phyloP scores from a whole-genome alignment of 2,888 invertebrate species.

The Sepiola atlantica region DNA sequence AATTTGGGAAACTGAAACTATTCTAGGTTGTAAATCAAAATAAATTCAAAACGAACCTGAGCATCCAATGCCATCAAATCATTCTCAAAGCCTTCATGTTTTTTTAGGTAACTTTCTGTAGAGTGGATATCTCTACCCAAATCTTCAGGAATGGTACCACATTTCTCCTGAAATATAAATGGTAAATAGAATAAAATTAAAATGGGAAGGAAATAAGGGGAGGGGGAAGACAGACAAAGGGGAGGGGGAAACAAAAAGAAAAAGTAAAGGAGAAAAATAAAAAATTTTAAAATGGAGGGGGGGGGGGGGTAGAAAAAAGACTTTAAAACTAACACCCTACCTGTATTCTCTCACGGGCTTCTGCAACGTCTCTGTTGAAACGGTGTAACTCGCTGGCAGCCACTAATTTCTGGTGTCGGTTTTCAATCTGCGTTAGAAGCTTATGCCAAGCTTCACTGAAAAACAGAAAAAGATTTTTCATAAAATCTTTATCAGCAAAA shows the following conservation, averaged over 20 bases:
- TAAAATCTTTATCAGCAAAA: not conserved
- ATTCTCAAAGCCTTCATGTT: constrained; percentile 94
- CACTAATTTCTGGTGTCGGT: constrained; percentile 88
- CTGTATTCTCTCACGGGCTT: constrained; percentile 90
- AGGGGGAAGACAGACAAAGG: not conserved
- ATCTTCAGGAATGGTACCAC: constrained; percentile 86
- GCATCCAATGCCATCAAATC: constrained; percentile 94
- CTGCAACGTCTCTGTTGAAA: constrained; percentile 96
- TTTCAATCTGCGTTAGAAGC: constrained; percentile 88
- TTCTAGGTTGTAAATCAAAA: not conserved
- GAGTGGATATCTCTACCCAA: constrained; percentile 89
- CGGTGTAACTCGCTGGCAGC: constrained; percentile 98
- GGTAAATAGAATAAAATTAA: not conserved
- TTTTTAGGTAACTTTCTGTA: constrained; percentile 86
- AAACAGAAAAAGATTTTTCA: not conserved
- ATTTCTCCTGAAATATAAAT: constrained; percentile 80
- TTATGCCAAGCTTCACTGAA: constrained; percentile 85
- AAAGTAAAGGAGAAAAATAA: too few relatives aligned
- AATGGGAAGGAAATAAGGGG: not conserved
- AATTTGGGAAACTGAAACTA: too few relatives aligned
- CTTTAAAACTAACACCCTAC: constrained; percentile 52
- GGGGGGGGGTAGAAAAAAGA: too few relatives aligned
- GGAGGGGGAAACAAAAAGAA: not conserved
- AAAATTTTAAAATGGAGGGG: too few relatives aligned
- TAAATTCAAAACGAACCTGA: constrained; percentile 78